These are phyloP conservation scores for Aphidius colemani DNA, from an alignment of 2,888 invertebrate species.

Conservation along the genomic window DNA sequence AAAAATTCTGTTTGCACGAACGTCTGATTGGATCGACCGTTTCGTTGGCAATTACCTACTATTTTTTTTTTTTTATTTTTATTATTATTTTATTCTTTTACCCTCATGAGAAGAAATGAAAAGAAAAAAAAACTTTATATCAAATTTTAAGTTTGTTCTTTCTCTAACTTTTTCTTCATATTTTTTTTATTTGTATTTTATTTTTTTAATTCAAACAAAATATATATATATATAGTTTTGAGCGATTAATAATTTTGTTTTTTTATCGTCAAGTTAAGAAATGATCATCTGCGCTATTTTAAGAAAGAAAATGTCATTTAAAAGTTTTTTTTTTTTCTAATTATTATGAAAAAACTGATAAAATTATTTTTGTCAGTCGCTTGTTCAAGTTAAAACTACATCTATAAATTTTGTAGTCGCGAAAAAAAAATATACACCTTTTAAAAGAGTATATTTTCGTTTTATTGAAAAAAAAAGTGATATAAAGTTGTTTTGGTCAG, in stretches of 20 bases:
- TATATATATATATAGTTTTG: neutral
- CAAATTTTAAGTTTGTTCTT: conserved; percentile 26
- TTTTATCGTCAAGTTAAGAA: neutral
- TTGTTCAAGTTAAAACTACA: too few species aligned
- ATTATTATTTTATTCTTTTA: neutral
- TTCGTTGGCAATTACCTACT: conserved; percentile 37
- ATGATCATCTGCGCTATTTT: neutral
- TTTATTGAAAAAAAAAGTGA: too few species aligned
- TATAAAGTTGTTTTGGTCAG: too few species aligned
- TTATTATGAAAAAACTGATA: too few species aligned
- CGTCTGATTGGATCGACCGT: conserved; percentile 39
- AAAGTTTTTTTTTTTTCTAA: too few species aligned
- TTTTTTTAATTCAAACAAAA: neutral
- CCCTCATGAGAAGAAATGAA: neutral
- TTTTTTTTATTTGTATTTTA: neutral
- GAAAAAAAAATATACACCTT: too few species aligned
- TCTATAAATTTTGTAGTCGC: too few species aligned
- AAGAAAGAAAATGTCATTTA: too few species aligned
- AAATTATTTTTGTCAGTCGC: too few species aligned
- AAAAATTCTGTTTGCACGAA: conserved; percentile 35
- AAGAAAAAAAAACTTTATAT: neutral
- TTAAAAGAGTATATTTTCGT: too few species aligned
- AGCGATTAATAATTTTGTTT: neutral
- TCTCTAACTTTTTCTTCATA: conserved; percentile 30
- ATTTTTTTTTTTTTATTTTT: conserved; percentile 12